Percentiles rank a stretch among this genome's conserved stretches.
Conservation (phyloP, 1,140 invertebrate genomes). For the Diachasmimorpha longicaudata region DNA sequence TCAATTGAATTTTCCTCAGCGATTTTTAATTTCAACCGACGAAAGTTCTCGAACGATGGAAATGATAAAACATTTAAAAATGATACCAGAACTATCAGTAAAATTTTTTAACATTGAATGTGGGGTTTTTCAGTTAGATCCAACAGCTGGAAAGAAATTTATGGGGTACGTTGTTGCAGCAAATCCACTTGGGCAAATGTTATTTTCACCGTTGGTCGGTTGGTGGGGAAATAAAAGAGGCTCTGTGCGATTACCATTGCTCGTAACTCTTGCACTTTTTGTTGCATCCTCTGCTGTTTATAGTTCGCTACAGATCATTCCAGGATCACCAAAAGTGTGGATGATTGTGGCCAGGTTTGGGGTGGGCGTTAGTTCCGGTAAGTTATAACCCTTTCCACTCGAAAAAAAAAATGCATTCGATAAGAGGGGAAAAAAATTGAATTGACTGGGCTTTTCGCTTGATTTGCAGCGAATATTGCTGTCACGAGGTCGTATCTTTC, state of each 20-base stretch:
- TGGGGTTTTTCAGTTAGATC: conserved; percentile 72
- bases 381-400: conserved; percentile 24
- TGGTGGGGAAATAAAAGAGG: conserved; percentile 81
- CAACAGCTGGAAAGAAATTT: conserved; percentile 77
- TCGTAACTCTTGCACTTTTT: conserved; percentile 76
- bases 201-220: conserved; percentile 86
- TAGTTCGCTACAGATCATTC: conserved; percentile 73
- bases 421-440: not conserved
- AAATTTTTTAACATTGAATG: not conserved
- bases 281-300: conserved; percentile 79
- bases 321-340: conserved; percentile 65
- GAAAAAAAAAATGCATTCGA: not conserved
- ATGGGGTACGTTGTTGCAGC: conserved; percentile 86
- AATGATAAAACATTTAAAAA: not conserved
- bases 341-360: conserved; percentile 81
- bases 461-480: conserved; percentile 79
- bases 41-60: too few species aligned
- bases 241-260: conserved; percentile 74
- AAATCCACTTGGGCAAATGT: conserved; percentile 87
- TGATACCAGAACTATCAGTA: not conserved
- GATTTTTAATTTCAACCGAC: too few species aligned
- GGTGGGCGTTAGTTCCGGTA: conserved; percentile 87
- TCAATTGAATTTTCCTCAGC: too few species aligned
- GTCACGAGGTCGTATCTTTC: conserved; percentile 86
- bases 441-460: not conserved